Conservation (phyloP, 2,888 invertebrate species). For the Asteroscopus sphinx region DNA sequence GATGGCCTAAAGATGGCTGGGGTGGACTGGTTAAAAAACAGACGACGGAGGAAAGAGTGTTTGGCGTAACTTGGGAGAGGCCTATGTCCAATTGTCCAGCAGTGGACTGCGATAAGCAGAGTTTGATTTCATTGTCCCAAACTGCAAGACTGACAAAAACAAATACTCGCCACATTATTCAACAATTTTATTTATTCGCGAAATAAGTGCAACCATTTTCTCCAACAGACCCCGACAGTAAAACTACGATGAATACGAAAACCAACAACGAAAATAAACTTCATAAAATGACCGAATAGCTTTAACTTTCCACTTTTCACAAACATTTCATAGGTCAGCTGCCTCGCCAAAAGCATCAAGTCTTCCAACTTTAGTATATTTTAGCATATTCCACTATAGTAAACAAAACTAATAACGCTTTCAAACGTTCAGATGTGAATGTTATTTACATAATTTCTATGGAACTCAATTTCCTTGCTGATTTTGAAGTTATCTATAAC, state of each 20-base stretch:
- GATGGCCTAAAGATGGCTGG: no score
- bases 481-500: conserved; percentile 25
- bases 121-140: no score
- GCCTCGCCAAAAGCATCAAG: conserved; percentile 35
- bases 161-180: no score
- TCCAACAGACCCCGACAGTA: conserved; percentile 10
- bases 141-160: no score
- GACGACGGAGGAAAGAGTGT: no score
- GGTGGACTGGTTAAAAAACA: no score
- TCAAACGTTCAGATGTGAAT: conserved; percentile 44
- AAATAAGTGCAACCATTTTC: conserved; percentile 14
- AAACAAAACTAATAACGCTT: conserved; percentile 54
- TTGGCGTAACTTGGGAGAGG: no score
- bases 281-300: conserved; percentile 23
- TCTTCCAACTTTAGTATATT: conserved; percentile 43
- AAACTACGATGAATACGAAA: conserved; percentile 11
- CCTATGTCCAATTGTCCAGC: no score
- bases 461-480: conserved; percentile 34
- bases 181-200: conserved; percentile 14
- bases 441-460: conserved; percentile 53
- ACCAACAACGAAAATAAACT: conserved; percentile 26
- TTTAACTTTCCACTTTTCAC: conserved; percentile 36
- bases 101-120: no score
- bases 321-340: conserved; percentile 41
- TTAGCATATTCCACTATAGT: conserved; percentile 41